A percentile compares a stretch with the other conserved stretches of the same genome.
Conservation (phyloP, 2,888 invertebrate species). For the Brenthis daphne region DNA sequence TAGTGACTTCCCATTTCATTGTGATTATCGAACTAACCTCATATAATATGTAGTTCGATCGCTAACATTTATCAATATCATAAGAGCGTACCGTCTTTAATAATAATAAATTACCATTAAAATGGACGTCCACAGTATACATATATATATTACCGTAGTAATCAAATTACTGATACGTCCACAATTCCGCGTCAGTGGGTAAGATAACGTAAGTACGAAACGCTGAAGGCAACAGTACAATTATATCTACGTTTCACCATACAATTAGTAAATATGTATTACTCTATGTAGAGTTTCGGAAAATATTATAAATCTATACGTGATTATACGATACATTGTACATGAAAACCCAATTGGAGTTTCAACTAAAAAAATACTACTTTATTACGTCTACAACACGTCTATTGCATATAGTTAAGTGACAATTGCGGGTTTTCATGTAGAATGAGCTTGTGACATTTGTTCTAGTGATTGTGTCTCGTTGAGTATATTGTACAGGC, state of each 20-base stretch:
- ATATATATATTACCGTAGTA: neutral
- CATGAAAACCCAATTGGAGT: constrained; percentile 49
- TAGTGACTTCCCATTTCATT: neutral
- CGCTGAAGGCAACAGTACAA: constrained; percentile 64
- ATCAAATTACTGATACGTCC: neutral
- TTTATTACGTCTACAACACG: neutral
- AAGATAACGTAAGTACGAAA: constrained; percentile 41
- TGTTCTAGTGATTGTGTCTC: constrained; percentile 64
- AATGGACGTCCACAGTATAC: neutral
- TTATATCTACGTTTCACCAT: constrained; percentile 54
- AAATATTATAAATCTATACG: constrained; percentile 74
- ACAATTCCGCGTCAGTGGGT: constrained; percentile 43
- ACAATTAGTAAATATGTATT: constrained; percentile 63
- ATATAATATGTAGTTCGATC: neutral
- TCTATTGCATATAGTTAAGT: constrained; percentile 11
- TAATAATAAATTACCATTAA: neutral
- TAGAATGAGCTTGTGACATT: constrained; percentile 72
- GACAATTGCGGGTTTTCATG: constrained; percentile 42
- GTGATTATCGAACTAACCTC: neutral
- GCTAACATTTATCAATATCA: constrained; percentile 10
- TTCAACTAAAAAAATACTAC: constrained; percentile 9
- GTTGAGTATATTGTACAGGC: constrained; percentile 70
- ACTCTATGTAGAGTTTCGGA: constrained; percentile 79
- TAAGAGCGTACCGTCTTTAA: neutral
- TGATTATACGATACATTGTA: constrained; percentile 61